phyloP scores from a whole-genome alignment of 1,140 invertebrate species.

The Doryteuthis pealeii region DNA sequence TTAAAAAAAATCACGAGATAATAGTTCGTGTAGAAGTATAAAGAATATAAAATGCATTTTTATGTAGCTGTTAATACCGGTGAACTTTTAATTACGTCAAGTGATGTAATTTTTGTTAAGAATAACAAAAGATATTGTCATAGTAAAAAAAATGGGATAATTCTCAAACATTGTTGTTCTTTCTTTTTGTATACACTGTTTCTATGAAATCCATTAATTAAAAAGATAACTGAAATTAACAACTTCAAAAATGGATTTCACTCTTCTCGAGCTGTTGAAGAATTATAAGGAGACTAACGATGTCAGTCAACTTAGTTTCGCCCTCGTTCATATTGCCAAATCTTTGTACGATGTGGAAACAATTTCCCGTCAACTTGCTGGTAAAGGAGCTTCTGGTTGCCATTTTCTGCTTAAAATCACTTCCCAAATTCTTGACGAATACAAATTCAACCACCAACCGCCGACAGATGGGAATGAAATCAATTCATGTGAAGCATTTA shows the following conservation, averaged over 20 bases:
- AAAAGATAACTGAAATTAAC: neutral
- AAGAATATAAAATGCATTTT: no score
- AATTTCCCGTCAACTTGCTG: neutral
- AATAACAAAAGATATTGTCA: neutral
- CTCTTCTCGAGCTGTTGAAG: neutral
- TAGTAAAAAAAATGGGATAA: neutral
- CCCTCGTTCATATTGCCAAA: neutral
- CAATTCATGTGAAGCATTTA: slow-evolving; percentile 30
- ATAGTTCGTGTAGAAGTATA: no score
- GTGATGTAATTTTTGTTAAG: neutral
- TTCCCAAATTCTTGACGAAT: neutral
- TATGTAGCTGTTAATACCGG: neutral
- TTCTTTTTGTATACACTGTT: neutral
- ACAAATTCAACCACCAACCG: neutral
- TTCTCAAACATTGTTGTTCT: neutral
- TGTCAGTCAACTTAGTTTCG: neutral
- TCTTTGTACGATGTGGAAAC: neutral
- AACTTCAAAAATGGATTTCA: neutral
- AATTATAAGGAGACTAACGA: neutral
- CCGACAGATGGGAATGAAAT: neutral
- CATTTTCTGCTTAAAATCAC: neutral
- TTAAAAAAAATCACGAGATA: no score
- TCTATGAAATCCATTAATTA: neutral
- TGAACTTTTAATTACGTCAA: neutral
- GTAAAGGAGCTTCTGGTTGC: neutral